Conservation (phyloP, 2,888 invertebrate species). For the Imbricaverruca yamaguchii region DNA sequence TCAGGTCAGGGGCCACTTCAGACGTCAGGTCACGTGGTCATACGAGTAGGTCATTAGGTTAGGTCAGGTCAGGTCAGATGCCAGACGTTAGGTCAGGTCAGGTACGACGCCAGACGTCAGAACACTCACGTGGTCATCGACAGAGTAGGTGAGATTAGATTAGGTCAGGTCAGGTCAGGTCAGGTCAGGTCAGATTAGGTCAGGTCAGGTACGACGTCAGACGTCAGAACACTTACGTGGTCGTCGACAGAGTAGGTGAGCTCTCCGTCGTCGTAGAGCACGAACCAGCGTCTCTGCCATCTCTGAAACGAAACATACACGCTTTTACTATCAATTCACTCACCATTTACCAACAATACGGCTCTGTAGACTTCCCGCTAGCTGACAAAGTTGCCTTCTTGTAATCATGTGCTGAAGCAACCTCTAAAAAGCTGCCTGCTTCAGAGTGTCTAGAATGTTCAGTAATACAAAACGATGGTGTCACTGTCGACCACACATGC, state of each 20-base stretch:
- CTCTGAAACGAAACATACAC: slow-evolving; percentile 60
- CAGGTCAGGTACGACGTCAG: background rate
- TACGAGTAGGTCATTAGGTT: too few relatives aligned
- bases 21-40: too few relatives aligned
- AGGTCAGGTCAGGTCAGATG: background rate
- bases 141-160: slow-evolving; percentile 91
- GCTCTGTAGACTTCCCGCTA: too few relatives aligned
- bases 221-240: slow-evolving; percentile 47
- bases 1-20: too few relatives aligned
- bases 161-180: background rate
- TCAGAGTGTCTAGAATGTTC: too few relatives aligned
- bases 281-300: slow-evolving; percentile 98
- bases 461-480: background rate
- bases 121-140: slow-evolving; percentile 69
- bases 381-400: too few relatives aligned
- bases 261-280: slow-evolving; percentile 94
- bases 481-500: background rate
- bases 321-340: too few relatives aligned
- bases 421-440: too few relatives aligned
- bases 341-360: too few relatives aligned
- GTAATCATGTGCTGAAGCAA: too few relatives aligned
- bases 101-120: background rate
- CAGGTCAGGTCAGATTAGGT: background rate
- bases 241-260: slow-evolving; percentile 95
- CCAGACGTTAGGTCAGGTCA: background rate